Evolutionary conservation across 2,113 vertebrate species (phyloP).

Genomic region (Phrynocephalus versicolor): DNA sequence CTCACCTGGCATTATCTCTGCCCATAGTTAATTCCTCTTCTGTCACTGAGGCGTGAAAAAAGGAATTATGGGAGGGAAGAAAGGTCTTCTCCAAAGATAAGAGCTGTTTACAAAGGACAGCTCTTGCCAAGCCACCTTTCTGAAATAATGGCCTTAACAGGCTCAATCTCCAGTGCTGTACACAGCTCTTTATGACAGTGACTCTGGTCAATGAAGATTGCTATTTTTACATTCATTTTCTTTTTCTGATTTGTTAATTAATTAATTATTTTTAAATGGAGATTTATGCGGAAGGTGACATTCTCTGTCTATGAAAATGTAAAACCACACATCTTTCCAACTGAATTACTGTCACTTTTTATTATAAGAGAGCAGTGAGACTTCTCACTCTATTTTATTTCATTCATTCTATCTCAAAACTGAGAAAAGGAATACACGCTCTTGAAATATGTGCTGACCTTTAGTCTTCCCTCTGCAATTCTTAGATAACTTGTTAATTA

Average conservation of each 20-base stretch:
- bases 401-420: not conserved
- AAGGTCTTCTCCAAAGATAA: slow-evolving; percentile 43
- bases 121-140: slow-evolving; percentile 36
- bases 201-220: slow-evolving; percentile 25
- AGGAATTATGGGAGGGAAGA: slow-evolving; percentile 6
- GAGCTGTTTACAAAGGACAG: slow-evolving; percentile 31
- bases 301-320: not conserved
- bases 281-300: not conserved
- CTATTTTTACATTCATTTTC: slow-evolving; percentile 29
- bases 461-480: not conserved
- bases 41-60: slow-evolving; percentile 31
- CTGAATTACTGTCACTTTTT: not conserved
- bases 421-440: not conserved
- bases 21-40: slow-evolving; percentile 47
- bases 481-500: not conserved
- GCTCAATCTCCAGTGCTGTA: slow-evolving; percentile 13
- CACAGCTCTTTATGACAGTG: slow-evolving; percentile 13
- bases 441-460: slow-evolving; percentile 7
- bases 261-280: not conserved
- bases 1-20: slow-evolving; percentile 51
- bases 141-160: slow-evolving; percentile 31
- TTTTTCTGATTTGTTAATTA: not conserved
- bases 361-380: not conserved
- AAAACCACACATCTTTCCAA: not conserved
- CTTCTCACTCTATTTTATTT: not conserved